Percentiles rank a stretch among this genome's conserved stretches.
Evolutionary conservation across 2,888 invertebrate species (phyloP).

Genomic region (Thumatha senex): DNA sequence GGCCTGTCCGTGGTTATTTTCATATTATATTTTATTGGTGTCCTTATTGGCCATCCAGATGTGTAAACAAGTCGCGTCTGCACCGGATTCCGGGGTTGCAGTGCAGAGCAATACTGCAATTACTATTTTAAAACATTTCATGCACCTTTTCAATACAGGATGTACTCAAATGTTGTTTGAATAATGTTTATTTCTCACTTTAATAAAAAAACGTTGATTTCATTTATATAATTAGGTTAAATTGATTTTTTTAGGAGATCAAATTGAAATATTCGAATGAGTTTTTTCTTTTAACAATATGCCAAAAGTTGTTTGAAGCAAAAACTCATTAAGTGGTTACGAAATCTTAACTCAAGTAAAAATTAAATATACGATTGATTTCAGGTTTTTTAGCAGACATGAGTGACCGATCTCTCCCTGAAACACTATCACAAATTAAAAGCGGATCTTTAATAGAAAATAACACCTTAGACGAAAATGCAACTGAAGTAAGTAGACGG

Average conservation of each 20-base stretch:
- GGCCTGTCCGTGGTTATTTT: conserved; percentile 49
- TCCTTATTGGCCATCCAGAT: conserved; percentile 67
- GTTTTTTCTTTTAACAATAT: no score
- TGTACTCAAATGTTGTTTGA: conserved; percentile 35
- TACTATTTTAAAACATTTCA: conserved; percentile 37
- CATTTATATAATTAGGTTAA: conserved; percentile 15
- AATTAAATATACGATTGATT: background rate
- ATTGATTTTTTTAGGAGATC: background rate
- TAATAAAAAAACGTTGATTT: conserved; percentile 9
- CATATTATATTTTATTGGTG: conserved; percentile 59
- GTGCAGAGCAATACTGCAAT: conserved; percentile 39
- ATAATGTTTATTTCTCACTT: conserved; percentile 15
- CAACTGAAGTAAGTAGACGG: conserved; percentile 35
- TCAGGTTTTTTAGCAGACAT: background rate
- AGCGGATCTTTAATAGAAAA: conserved; percentile 53
- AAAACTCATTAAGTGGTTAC: no score
- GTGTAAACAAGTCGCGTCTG: conserved; percentile 61
- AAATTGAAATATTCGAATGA: no score
- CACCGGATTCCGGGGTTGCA: conserved; percentile 48
- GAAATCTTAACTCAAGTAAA: no score
- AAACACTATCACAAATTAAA: conserved; percentile 55
- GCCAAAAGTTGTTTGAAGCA: no score
- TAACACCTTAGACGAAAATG: conserved; percentile 59
- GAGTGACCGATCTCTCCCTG: conserved; percentile 46
- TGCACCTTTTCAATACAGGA: conserved; percentile 36